Percentiles rank a stretch among this genome's conserved stretches.
Conservation (phyloP, 2,797 vertebrate genomes). For the Sebastes trivittatus region DNA sequence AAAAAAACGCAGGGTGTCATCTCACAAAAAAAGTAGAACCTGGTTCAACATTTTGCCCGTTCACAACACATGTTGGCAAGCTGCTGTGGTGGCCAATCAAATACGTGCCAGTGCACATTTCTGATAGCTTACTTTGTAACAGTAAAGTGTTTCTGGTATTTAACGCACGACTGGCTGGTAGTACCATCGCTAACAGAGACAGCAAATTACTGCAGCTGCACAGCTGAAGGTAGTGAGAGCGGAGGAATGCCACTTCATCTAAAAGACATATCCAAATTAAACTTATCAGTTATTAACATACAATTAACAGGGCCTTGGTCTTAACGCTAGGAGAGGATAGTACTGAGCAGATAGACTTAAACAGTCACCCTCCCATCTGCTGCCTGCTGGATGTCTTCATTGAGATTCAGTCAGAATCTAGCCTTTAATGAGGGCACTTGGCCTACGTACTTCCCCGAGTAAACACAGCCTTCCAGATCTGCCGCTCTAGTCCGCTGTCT, state of each 20-base stretch:
- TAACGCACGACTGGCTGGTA: neutral
- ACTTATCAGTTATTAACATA: neutral
- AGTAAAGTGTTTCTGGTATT: no score
- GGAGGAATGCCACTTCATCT: neutral
- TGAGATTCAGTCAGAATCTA: constrained; percentile 60
- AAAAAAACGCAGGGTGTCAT: neutral
- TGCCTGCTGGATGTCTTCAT: constrained; percentile 50
- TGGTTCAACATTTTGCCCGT: neutral
- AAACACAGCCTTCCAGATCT: constrained; percentile 66
- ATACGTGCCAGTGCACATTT: no score
- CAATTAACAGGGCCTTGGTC: neutral
- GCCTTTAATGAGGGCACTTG: constrained; percentile 64
- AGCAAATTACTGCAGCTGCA: neutral
- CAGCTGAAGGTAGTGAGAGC: neutral
- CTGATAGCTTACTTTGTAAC: neutral
- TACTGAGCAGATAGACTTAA: neutral
- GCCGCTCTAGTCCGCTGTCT: constrained; percentile 36
- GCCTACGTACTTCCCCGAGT: constrained; percentile 53
- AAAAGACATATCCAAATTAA: neutral
- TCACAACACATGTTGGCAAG: no score
- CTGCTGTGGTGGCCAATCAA: no score
- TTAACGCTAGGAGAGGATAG: neutral
- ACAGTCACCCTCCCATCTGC: constrained; percentile 25
- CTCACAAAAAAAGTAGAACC: neutral
- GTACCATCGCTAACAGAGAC: neutral